Conservation (phyloP, 2,113 vertebrate genomes). For the Muntiacus muntjak region DNA sequence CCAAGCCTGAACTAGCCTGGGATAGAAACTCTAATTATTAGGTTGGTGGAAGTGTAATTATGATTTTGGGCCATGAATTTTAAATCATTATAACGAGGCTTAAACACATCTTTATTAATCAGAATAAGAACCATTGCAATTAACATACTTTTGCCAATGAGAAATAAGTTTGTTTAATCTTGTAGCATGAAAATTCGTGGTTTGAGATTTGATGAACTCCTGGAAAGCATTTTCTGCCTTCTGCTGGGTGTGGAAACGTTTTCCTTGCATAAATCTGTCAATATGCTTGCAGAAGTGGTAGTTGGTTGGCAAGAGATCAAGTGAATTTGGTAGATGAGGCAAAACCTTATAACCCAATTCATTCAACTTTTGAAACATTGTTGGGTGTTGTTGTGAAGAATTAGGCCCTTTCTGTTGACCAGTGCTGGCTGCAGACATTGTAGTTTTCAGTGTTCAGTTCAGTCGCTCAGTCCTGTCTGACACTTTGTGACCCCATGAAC, state of each 20-base stretch:
- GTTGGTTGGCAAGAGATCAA: neutral
- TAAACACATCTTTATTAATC: neutral
- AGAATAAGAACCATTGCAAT: neutral
- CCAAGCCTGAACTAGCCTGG: neutral
- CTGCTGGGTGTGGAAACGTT: neutral
- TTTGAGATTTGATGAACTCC: neutral
- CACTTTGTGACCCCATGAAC: neutral
- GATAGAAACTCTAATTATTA: neutral
- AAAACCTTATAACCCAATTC: neutral
- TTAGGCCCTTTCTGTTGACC: neutral
- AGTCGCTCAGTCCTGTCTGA: neutral
- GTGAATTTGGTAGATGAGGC: neutral
- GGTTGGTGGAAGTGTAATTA: neutral
- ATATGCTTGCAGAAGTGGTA: neutral
- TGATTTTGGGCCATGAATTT: neutral
- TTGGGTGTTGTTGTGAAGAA: neutral
- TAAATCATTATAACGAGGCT: neutral
- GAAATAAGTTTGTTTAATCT: neutral
- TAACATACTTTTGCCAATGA: neutral
- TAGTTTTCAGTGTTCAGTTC: neutral
- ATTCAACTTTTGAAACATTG: neutral
- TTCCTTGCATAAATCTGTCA: neutral
- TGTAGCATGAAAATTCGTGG: neutral
- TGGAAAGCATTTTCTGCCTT: neutral
- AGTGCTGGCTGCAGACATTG: neutral